phyloP scores from a whole-genome alignment of 2,888 invertebrate species.

The Euplagia quadripunctaria region DNA sequence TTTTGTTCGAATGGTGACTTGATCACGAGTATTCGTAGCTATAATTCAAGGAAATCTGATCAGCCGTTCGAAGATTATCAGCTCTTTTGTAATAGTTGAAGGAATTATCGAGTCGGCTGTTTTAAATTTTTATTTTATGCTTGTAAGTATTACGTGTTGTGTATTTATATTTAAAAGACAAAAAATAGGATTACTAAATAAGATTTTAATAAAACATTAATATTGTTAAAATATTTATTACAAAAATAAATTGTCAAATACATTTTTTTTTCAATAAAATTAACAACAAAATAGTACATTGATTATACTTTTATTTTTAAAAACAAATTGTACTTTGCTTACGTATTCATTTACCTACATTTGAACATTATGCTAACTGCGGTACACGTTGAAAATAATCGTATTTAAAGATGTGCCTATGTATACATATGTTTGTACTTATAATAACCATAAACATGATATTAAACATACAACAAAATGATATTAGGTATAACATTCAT shows the following conservation, averaged over 20 bases:
- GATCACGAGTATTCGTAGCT: too few species aligned
- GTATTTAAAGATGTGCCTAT: not conserved
- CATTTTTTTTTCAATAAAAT: slow-evolving; percentile 56
- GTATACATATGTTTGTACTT: not conserved
- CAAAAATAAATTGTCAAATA: slow-evolving; percentile 60
- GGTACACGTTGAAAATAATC: not conserved
- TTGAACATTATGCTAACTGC: slow-evolving; percentile 9
- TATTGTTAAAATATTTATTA: slow-evolving; percentile 56
- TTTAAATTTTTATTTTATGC: too few species aligned
- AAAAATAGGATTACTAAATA: too few species aligned
- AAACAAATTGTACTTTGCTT: slow-evolving; percentile 44
- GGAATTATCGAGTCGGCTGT: too few species aligned
- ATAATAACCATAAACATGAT: slow-evolving; percentile 10
- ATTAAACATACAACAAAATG: slow-evolving; percentile 31
- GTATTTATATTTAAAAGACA: too few species aligned
- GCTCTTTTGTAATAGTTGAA: too few species aligned
- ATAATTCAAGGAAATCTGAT: too few species aligned
- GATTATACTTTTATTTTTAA: slow-evolving; percentile 33
- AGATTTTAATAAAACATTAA: slow-evolving; percentile 1
- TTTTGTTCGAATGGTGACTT: too few species aligned
- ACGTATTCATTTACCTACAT: slow-evolving; percentile 27
- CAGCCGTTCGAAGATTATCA: too few species aligned
- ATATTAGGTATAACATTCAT: slow-evolving; percentile 13
- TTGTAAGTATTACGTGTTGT: too few species aligned
- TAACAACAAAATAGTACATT: slow-evolving; percentile 57